Evolutionary conservation across 2,797 vertebrate genomes (phyloP).

Genomic region (Darevskia nairensis): DNA sequence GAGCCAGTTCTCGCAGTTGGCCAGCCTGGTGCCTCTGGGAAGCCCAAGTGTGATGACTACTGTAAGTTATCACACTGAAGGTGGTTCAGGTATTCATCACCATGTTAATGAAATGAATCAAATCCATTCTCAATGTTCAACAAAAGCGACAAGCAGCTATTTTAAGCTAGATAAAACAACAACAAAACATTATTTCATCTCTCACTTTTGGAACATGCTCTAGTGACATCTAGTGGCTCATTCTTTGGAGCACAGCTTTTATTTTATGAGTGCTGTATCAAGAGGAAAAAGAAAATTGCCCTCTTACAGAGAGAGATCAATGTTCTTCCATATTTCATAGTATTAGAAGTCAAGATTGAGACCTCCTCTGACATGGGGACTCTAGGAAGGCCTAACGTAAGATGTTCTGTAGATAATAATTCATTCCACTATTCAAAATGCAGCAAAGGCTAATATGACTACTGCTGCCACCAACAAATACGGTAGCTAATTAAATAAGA

Average conservation of each 20-base stretch:
- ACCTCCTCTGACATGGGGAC: background rate
- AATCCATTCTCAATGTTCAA: background rate
- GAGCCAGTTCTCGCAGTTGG: no score
- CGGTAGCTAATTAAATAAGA: background rate
- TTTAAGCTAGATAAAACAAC: background rate
- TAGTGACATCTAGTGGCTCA: slow-evolving; percentile 64
- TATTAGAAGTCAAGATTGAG: background rate
- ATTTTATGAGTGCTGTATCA: background rate
- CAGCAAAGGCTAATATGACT: background rate
- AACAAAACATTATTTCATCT: background rate
- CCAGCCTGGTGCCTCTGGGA: no score
- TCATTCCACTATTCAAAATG: background rate
- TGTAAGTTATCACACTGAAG: background rate
- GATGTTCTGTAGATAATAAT: background rate
- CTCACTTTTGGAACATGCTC: background rate
- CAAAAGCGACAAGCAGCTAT: background rate
- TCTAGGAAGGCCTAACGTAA: background rate
- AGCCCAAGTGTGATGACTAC: background rate
- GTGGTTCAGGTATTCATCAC: background rate
- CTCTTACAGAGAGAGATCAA: background rate
- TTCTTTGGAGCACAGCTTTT: rapidly evolving
- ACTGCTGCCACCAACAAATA: background rate
- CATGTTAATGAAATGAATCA: background rate
- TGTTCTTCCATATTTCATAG: background rate
- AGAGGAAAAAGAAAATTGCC: background rate